Evolutionary conservation across 2,888 invertebrate genomes (phyloP).

Genomic region (Protodeltote pygarga): DNA sequence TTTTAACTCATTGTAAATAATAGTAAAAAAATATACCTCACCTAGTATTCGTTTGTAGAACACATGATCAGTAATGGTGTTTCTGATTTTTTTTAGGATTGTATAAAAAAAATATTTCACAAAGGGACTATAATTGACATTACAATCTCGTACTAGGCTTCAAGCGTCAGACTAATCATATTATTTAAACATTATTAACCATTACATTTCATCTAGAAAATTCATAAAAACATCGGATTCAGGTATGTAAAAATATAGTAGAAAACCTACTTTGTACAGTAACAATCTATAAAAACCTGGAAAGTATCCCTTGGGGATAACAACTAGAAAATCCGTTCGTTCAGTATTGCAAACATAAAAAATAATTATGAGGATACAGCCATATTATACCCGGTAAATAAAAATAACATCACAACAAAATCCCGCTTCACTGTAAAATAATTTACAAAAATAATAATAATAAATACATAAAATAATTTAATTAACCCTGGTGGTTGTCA

Average conservation of each 20-base stretch:
- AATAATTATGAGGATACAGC: conserved; percentile 33
- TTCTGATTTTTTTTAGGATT: too few species aligned
- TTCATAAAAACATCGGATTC: conserved; percentile 28
- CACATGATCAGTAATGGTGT: too few species aligned
- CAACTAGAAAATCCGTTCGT: conserved; percentile 12
- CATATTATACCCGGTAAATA: conserved; percentile 31
- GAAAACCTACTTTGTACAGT: conserved; percentile 41
- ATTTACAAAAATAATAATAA: conserved; percentile 10
- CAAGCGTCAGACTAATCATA: too few species aligned
- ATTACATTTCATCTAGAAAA: conserved; percentile 17
- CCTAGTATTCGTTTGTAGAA: too few species aligned
- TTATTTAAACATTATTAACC: too few species aligned
- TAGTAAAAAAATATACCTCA: too few species aligned
- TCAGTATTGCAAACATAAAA: conserved; percentile 8
- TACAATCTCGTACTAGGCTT: too few species aligned
- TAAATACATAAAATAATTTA: conserved; percentile 28
- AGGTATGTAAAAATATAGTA: conserved; percentile 43
- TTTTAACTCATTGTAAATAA: too few species aligned
- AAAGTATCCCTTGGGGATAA: conserved; percentile 13
- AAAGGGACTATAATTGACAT: too few species aligned
- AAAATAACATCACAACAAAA: conserved; percentile 31
- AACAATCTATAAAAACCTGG: conserved; percentile 30
- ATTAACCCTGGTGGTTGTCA: conserved; percentile 40
- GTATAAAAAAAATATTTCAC: too few species aligned
- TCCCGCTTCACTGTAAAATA: conserved; percentile 12